Conservation (phyloP, 2,113 vertebrate species). For the Misgurnus mizolepis region DNA sequence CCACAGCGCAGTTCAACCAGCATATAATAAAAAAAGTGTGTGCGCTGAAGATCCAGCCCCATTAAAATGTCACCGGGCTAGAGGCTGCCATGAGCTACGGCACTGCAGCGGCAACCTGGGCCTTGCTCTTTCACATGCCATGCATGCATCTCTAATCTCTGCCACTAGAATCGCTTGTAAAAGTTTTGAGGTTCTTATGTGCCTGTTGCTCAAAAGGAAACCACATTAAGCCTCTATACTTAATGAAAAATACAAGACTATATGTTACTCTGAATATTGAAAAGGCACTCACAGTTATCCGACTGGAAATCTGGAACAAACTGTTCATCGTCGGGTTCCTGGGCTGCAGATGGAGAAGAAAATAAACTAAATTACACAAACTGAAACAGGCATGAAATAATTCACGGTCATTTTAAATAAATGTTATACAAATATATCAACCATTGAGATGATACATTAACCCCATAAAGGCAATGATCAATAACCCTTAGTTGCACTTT, state of each 20-base stretch:
- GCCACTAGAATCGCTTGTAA: neutral
- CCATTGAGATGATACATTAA: conserved; percentile 4
- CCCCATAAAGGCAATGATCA: too few species aligned
- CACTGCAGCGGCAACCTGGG: conserved; percentile 40
- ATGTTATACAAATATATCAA: neutral
- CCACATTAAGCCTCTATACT: conserved; percentile 21
- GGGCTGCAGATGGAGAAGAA: conserved; percentile 64
- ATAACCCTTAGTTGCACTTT: neutral
- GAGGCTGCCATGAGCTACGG: conserved; percentile 51
- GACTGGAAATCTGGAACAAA: conserved; percentile 92
- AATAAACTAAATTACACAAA: conserved; percentile 20
- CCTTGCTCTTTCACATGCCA: conserved; percentile 16
- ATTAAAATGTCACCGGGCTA: conserved; percentile 52
- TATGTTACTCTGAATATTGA: conserved; percentile 16
- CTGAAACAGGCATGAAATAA: neutral
- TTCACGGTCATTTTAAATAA: neutral
- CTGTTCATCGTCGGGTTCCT: conserved; percentile 88
- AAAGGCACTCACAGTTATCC: conserved; percentile 83
- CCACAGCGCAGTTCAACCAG: conserved; percentile 36
- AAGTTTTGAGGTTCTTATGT: neutral
- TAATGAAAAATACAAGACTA: conserved; percentile 29
- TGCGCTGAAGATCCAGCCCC: conserved; percentile 37
- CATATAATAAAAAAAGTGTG: conserved; percentile 44
- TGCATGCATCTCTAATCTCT: neutral
- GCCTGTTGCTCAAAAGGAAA: too few species aligned